Evolutionary conservation across 2,113 vertebrate species (phyloP).

Genomic region (Equus przewalskii): DNA sequence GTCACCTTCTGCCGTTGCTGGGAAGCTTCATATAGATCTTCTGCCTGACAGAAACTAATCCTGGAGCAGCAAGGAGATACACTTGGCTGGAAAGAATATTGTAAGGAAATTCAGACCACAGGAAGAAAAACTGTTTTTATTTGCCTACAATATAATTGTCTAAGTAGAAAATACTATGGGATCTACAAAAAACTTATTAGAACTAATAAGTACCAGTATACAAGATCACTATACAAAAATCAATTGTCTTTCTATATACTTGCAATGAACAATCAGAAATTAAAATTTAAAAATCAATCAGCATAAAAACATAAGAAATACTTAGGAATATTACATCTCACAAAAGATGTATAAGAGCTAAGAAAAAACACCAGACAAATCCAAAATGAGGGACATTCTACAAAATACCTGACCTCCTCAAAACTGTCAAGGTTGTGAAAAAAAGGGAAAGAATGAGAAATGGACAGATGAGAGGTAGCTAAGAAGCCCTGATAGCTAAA

Average conservation of each 20-base stretch:
- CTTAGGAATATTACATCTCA: not conserved
- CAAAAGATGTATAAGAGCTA: not conserved
- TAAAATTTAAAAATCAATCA: conserved; percentile 15
- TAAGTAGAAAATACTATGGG: not conserved
- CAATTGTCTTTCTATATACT: conserved; percentile 3
- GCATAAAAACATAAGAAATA: not conserved
- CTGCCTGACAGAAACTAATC: not conserved
- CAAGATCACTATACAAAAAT: conserved; percentile 18
- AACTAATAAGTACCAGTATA: not conserved
- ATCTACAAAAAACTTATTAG: not conserved
- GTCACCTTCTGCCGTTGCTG: not conserved
- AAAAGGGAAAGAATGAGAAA: not conserved
- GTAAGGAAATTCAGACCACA: not conserved
- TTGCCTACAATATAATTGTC: not conserved
- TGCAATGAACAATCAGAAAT: conserved; percentile 38
- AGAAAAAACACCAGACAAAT: not conserved
- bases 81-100: not conserved
- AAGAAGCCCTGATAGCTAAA: not conserved
- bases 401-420: not conserved
- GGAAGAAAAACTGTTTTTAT: conserved; percentile 28
- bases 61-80: not conserved
- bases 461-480: not conserved
- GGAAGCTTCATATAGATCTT: not conserved
- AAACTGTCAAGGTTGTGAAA: not conserved
- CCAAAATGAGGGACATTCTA: not conserved